Base-by-base conservation (phyloP, 2,888 invertebrate species). In the Reticulitermes lucifugus region DNA sequence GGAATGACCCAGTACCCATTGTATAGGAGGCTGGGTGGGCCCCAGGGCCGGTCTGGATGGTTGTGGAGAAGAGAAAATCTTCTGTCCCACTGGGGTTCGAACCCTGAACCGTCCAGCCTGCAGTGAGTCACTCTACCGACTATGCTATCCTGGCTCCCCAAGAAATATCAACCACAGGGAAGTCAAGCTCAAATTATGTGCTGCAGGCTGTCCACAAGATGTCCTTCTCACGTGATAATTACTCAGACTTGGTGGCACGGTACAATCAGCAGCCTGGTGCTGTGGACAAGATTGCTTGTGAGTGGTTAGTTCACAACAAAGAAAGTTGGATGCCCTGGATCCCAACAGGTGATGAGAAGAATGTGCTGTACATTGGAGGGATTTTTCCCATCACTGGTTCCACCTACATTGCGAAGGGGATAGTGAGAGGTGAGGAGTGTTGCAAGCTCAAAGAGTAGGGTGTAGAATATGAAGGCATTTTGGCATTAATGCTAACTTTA, bases 361-460 rank as follows among this genome's bases (percentile, higher is more conserved):
- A 90, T 21, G 89, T 89, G 35, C 90, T 95, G 18, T 92, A 92
- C 88, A 93, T 95, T 65, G 95, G 94, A 35, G 95, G 95, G 0
- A 94, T 95, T 88, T 95, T 96, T 89, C 96, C 96, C 0, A 91
- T 95, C 87, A 92, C 91, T 35, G 94, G 94, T 0, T 90, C 92
- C 0, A 92, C 92, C 14, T 94, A 94, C 89, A 92, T 92, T 2
- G 94, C 94, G 2, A 92, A 91, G 77, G 93, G 94, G 0, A 93
- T 95, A 51, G 91, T 93, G 0, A 89, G 91, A 86, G 92, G 92
- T 92, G 88, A 87, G 89, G 10, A 77, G 46, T 77, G 77, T 14
- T 22, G n/a, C 25, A 14, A 18, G 43, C 3, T 35, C 14, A 43
- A 55, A 18, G 55, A 55, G 18, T 65, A 65, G 65, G 12, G n/a